Percentiles rank a stretch among this genome's conserved stretches.
Conservation (phyloP, 2,888 invertebrate species). For the Toxonevra muliebris region DNA sequence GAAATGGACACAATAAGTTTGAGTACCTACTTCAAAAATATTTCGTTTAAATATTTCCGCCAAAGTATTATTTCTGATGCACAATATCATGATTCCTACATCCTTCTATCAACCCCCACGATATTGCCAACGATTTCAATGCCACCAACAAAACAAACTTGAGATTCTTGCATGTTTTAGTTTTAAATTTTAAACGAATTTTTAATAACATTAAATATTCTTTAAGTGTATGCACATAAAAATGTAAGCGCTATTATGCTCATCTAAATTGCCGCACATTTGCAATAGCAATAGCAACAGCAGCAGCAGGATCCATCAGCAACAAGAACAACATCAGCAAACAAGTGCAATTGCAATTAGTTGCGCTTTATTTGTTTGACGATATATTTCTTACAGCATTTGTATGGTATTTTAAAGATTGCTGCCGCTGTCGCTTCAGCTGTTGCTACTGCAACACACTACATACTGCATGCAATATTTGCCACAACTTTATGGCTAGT, state of each 20-base stretch:
- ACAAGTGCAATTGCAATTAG: conserved; percentile 43
- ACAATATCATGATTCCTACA: too few relatives aligned
- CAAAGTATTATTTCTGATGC: too few relatives aligned
- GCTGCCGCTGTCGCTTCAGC: background rate
- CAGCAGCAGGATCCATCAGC: background rate
- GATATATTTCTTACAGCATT: background rate
- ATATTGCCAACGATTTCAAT: too few relatives aligned
- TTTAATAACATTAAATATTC: background rate
- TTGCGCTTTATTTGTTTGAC: conserved; percentile 38
- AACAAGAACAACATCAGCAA: background rate
- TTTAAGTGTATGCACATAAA: background rate
- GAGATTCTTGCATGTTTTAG: too few relatives aligned
- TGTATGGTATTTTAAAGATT: too few relatives aligned
- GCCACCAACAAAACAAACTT: too few relatives aligned
- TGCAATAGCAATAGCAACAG: conserved; percentile 4
- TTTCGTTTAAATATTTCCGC: too few relatives aligned
- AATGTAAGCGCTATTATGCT: conserved; percentile 4
- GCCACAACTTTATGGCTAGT: background rate
- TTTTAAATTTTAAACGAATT: background rate
- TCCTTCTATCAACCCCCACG: too few relatives aligned
- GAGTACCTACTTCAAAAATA: too few relatives aligned
- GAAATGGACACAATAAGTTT: too few relatives aligned
- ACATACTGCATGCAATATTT: background rate
- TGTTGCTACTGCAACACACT: background rate
- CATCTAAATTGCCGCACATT: background rate